phyloP scores from a whole-genome alignment of 2,797 vertebrate genomes.

The Heliangelus exortis region DNA sequence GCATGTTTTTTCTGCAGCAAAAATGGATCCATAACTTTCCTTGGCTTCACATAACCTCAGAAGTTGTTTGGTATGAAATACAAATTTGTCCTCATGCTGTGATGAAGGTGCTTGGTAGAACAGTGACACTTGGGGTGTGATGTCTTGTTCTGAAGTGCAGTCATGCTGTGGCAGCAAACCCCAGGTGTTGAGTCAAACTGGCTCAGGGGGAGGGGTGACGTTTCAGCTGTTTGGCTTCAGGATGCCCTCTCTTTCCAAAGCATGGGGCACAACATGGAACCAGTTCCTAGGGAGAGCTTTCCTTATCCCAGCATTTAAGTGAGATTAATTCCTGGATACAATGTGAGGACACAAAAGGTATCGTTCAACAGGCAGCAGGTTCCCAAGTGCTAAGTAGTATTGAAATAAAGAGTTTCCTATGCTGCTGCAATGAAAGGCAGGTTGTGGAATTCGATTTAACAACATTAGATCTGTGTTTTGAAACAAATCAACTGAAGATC shows the following conservation, averaged over 20 bases:
- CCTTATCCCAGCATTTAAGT: not conserved
- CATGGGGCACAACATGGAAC: not conserved
- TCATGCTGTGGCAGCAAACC: not conserved
- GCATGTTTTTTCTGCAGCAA: not conserved
- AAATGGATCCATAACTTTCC: not conserved
- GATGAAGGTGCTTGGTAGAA: not conserved
- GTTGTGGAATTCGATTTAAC: not conserved
- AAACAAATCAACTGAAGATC: not conserved
- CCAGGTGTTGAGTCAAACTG: not conserved
- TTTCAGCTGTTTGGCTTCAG: not conserved
- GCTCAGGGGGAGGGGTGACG: not conserved
- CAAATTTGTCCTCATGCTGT: not conserved
- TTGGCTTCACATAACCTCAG: not conserved
- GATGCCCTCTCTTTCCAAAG: not conserved
- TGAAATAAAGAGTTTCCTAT: not conserved
- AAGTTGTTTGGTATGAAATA: not conserved
- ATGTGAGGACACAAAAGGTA: not conserved
- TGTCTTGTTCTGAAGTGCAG: not conserved
- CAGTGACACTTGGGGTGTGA: too few species aligned
- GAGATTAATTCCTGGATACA: fast-evolving
- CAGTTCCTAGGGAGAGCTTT: not conserved
- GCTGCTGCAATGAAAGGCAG: fast-evolving
- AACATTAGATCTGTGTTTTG: not conserved
- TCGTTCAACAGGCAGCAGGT: not conserved
- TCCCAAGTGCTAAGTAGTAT: not conserved